These are phyloP conservation scores for Hesperophylax magnus DNA, from an alignment of 1,140 invertebrate genomes.

Conservation along the genomic window DNA sequence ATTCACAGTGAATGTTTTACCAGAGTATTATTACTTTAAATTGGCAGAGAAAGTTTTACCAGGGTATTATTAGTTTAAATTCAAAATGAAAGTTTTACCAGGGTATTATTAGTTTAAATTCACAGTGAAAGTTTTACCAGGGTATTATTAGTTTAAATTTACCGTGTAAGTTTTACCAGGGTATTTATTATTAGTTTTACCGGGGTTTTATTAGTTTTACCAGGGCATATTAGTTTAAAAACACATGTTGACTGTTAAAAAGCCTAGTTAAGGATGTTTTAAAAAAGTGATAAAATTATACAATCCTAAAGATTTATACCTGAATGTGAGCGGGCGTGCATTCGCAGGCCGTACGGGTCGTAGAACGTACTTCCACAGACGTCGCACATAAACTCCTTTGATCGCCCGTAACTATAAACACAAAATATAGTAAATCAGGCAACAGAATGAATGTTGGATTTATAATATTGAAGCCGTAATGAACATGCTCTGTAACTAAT, in stretches of 20 bases:
- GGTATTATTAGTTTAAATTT: too few species aligned
- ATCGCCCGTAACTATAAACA: constrained; percentile 26
- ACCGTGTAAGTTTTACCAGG: too few species aligned
- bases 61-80: too few species aligned
- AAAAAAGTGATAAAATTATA: not conserved
- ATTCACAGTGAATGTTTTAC: too few species aligned
- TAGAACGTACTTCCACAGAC: constrained; percentile 47
- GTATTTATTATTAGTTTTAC: too few species aligned
- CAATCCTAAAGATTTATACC: constrained; percentile 11
- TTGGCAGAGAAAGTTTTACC: too few species aligned
- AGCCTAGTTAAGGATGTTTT: too few species aligned
- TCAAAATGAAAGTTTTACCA: too few species aligned
- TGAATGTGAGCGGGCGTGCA: constrained; percentile 45
- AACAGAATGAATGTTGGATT: not conserved
- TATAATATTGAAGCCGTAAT: not conserved
- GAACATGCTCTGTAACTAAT: not conserved
- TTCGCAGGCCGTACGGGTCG: constrained; percentile 43
- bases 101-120: too few species aligned
- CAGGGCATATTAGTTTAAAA: not conserved
- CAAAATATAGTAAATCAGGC: not conserved
- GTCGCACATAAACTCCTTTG: constrained; percentile 46
- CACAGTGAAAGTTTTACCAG: too few species aligned
- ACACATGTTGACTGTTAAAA: not conserved
- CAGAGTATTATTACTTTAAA: too few species aligned
- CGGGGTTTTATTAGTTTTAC: too few species aligned